Conservation (phyloP, 2,797 vertebrate species). For the Florisuga fusca region DNA sequence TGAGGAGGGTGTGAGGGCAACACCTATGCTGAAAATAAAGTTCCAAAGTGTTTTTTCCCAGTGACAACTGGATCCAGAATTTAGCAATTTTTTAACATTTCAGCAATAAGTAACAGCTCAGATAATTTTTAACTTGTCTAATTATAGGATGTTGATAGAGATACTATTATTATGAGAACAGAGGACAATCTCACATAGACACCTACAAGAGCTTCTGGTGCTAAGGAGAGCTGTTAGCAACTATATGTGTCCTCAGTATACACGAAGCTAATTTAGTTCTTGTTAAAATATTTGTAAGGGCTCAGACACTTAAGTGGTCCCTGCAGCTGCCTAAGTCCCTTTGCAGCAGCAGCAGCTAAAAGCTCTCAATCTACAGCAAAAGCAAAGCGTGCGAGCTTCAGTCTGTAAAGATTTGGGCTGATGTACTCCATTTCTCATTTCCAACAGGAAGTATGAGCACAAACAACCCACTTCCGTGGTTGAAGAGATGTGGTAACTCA, state of each 20-base stretch:
- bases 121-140: constrained; percentile 38
- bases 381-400: background rate
- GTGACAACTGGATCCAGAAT: background rate
- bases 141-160: constrained; percentile 1
- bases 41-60: background rate
- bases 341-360: background rate
- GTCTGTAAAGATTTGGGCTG: background rate
- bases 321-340: background rate
- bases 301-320: background rate
- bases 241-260: background rate
- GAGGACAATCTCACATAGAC: background rate
- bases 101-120: constrained; percentile 16
- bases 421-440: background rate
- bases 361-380: background rate
- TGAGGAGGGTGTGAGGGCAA: background rate
- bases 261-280: background rate
- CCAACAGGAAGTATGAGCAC: background rate
- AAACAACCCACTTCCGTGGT: background rate
- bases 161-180: constrained; percentile 24
- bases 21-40: background rate
- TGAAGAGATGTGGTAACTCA: background rate
- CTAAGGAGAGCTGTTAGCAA: background rate
- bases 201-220: background rate
- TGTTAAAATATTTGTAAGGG: background rate
- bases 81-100: background rate